phyloP scores from a whole-genome alignment of 2,888 invertebrate genomes.

The Conchocele bisecta region DNA sequence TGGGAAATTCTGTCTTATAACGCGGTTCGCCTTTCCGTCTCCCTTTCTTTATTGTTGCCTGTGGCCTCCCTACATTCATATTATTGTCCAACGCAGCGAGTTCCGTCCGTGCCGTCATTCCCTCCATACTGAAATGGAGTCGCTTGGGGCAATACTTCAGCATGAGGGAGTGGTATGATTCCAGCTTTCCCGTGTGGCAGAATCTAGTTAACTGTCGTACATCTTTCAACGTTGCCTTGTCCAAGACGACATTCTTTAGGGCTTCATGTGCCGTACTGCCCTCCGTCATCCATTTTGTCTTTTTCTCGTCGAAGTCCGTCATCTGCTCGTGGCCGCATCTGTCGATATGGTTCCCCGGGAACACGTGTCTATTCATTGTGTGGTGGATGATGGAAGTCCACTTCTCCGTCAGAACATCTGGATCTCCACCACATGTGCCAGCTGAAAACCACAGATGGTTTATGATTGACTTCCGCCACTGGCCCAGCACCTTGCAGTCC shows the following conservation, averaged over 20 bases:
- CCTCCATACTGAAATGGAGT: constrained; percentile 2
- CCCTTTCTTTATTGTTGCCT: too few relatives aligned
- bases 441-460: constrained; percentile 8
- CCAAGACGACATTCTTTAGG: background rate
- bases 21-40: too few relatives aligned
- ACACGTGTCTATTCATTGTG: constrained; percentile 6
- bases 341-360: background rate
- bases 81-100: constrained; percentile 22
- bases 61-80: too few relatives aligned
- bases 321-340: constrained; percentile 7
- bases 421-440: background rate
- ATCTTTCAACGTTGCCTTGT: constrained; percentile 1
- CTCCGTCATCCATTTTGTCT: constrained; percentile 15
- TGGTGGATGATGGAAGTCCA: constrained; percentile 6
- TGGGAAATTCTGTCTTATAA: too few relatives aligned
- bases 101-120: constrained; percentile 11
- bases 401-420: background rate
- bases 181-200: constrained; percentile 29
- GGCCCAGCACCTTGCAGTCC: background rate
- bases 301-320: background rate
- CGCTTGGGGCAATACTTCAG: constrained; percentile 25
- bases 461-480: background rate
- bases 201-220: constrained; percentile 19
- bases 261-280: constrained; percentile 12
- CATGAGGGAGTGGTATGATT: constrained; percentile 19